A percentile compares a stretch with the other conserved stretches of the same genome.
phyloP scores from a whole-genome alignment of 2,797 vertebrate genomes.

The Onychomys arenicola region DNA sequence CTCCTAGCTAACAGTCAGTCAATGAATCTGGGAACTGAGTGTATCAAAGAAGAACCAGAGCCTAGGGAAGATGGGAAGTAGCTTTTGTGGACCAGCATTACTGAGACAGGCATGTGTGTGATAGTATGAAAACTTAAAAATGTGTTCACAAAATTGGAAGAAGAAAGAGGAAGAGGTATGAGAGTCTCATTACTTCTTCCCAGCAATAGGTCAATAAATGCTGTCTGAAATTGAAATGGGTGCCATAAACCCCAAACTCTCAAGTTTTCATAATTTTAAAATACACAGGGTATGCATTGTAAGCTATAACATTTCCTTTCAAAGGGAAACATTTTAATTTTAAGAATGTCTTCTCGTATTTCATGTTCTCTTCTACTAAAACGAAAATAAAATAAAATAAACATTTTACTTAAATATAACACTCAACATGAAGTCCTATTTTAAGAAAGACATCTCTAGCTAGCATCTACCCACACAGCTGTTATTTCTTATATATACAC shows the following conservation, averaged over 20 bases:
- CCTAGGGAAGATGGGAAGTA: neutral
- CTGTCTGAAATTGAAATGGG: neutral
- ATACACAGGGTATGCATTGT: neutral
- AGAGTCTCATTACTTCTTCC: neutral
- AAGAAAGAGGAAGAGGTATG: neutral
- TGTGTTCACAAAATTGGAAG: neutral
- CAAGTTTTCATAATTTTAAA: slow-evolving; percentile 21
- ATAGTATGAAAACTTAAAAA: neutral
- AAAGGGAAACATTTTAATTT: slow-evolving; percentile 2
- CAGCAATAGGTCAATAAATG: neutral
- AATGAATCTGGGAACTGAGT: neutral
- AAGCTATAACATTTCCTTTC: neutral
- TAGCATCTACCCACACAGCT: neutral
- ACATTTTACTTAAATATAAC: slow-evolving; percentile 47
- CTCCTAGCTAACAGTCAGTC: neutral
- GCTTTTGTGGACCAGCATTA: neutral
- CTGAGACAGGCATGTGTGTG: neutral
- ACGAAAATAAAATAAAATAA: neutral
- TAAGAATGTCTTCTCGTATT: slow-evolving; percentile 11
- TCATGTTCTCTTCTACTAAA: slow-evolving; percentile 34
- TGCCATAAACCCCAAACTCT: neutral
- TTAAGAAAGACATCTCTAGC: neutral
- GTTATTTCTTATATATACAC: neutral
- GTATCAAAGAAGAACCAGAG: neutral
- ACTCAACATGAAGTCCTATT: neutral